Conservation (phyloP, 2,113 vertebrate genomes). For the Myrmecobius fasciatus region DNA sequence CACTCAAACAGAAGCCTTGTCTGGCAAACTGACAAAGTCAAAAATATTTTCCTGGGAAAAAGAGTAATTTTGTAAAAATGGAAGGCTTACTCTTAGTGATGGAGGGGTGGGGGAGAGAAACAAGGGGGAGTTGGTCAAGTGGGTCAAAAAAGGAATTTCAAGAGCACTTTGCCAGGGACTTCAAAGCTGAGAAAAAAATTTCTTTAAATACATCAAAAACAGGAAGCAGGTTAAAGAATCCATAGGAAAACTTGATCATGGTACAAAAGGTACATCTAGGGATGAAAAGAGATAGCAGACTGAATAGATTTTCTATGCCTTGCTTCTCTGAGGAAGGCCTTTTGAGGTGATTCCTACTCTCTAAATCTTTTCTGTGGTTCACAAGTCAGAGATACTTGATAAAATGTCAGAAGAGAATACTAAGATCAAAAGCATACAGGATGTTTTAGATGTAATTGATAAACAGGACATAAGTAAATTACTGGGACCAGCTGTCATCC, state of each 20-base stretch:
- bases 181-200: neutral
- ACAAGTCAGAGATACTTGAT: neutral
- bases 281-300: fast-evolving
- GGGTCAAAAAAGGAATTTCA: neutral
- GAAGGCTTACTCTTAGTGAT: neutral
- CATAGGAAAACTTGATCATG: neutral
- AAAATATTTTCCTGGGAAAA: fast-evolving
- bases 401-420: neutral
- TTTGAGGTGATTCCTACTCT: neutral
- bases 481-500: neutral
- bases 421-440: neutral
- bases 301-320: neutral
- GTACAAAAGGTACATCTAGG: no score
- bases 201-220: neutral
- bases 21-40: neutral
- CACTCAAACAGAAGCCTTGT: neutral
- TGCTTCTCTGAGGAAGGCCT: neutral
- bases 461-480: neutral
- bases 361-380: neutral
- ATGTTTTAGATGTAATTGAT: neutral
- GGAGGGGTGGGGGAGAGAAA: neutral
- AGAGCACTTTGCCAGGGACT: neutral
- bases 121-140: fast-evolving
- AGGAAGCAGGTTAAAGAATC: neutral
- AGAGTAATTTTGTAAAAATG: neutral